Percentiles rank a stretch among this genome's conserved stretches.
Evolutionary conservation across 1,140 invertebrate genomes (phyloP).

Genomic region (Drosophila oshimai): DNA sequence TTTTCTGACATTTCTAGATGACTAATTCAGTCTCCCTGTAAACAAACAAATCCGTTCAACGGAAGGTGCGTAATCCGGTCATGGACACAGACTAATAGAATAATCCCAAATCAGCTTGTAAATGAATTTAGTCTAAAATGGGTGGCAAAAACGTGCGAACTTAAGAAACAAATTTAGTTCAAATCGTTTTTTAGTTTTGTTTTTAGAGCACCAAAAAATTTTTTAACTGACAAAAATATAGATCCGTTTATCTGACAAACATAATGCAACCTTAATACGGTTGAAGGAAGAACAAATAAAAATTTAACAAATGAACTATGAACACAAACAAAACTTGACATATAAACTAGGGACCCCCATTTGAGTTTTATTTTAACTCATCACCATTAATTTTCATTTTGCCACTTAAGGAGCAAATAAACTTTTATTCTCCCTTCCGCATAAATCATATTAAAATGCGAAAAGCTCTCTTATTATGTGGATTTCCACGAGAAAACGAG

Average conservation of each 20-base stretch:
- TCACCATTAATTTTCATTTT: conserved; percentile 7
- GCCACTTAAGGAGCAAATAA: neutral
- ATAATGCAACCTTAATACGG: too few relatives aligned
- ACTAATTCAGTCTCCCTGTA: conserved; percentile 8
- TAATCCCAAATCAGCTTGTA: neutral
- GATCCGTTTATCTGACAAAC: too few relatives aligned
- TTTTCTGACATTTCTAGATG: neutral
- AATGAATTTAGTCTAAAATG: neutral
- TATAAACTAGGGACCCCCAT: neutral
- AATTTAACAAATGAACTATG: too few relatives aligned
- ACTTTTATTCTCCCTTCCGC: conserved; percentile 14
- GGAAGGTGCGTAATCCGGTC: conserved; percentile 48
- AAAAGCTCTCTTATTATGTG: conserved; percentile 15
- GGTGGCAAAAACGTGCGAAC: neutral
- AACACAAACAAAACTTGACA: neutral
- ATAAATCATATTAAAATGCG: conserved; percentile 23
- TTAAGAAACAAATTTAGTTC: neutral
- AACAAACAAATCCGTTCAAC: neutral
- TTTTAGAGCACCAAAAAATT: too few relatives aligned
- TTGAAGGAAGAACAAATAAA: too few relatives aligned
- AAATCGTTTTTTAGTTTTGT: neutral
- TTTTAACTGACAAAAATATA: too few relatives aligned
- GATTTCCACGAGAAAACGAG: conserved; percentile 10
- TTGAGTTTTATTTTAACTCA: neutral
- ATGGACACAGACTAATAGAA: conserved; percentile 41